These are phyloP conservation scores for Eristalinus aeneus DNA, from an alignment of 2,888 invertebrate genomes.

Conservation along the genomic window DNA sequence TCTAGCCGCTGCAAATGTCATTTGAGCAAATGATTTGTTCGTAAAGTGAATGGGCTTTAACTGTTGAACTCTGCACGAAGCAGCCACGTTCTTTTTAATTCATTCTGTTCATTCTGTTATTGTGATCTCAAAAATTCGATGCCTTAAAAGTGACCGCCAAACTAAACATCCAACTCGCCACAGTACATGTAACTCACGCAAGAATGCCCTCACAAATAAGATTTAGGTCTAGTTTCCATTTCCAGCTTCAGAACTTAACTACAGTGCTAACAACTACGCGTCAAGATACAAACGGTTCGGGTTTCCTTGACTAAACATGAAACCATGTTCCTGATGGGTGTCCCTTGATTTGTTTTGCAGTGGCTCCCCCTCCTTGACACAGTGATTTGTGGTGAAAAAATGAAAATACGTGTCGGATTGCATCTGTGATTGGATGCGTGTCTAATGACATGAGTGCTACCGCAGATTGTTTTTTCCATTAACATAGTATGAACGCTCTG, in stretches of 20 bases:
- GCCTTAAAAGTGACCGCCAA: too few species aligned
- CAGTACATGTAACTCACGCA: too few species aligned
- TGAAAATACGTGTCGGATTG: background rate
- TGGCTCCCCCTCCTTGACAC: conserved; percentile 14
- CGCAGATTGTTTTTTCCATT: conserved; percentile 31
- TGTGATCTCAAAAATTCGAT: too few species aligned
- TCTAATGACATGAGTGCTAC: conserved; percentile 31
- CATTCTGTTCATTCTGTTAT: too few species aligned
- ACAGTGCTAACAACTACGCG: background rate
- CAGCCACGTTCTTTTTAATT: too few species aligned
- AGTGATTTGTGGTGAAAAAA: conserved; percentile 34
- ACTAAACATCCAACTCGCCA: too few species aligned
- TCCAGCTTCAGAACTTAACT: too few species aligned
- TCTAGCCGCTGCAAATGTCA: background rate
- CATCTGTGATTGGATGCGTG: background rate
- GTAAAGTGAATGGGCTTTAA: background rate
- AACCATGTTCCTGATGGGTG: background rate
- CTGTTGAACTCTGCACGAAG: too few species aligned
- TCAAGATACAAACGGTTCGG: too few species aligned
- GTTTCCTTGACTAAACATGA: background rate
- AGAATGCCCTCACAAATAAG: too few species aligned
- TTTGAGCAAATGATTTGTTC: background rate
- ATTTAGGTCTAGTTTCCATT: too few species aligned
- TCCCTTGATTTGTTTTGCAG: background rate
- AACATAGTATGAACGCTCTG: background rate